A percentile compares a stretch with the other conserved stretches of the same genome.
Evolutionary conservation across 2,888 invertebrate genomes (phyloP).

Genomic region (Hydropsyche betteni): DNA sequence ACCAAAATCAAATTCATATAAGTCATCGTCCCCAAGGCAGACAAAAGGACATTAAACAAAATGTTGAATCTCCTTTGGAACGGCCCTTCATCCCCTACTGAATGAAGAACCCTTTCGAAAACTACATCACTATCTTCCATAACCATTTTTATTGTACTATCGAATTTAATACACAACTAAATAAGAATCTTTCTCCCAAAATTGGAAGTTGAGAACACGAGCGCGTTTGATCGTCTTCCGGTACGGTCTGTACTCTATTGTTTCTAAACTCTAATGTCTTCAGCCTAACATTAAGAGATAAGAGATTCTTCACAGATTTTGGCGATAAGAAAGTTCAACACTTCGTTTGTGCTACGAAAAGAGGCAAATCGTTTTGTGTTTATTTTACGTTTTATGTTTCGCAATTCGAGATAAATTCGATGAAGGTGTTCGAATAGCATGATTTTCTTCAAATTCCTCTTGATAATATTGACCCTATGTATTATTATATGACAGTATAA

Average conservation of each 20-base stretch:
- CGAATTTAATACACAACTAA: not conserved
- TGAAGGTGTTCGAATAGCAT: too few species aligned
- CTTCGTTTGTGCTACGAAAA: too few species aligned
- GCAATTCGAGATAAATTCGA: too few species aligned
- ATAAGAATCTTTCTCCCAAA: too few species aligned
- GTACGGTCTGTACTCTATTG: not conserved
- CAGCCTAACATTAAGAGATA: not conserved
- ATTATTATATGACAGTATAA: too few species aligned
- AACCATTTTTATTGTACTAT: not conserved
- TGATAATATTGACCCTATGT: too few species aligned
- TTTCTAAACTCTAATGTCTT: not conserved
- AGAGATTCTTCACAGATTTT: slow-evolving; percentile 2
- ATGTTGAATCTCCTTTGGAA: slow-evolving; percentile 65
- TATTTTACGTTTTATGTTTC: too few species aligned
- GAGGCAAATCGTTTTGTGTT: too few species aligned
- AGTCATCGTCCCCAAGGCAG: slow-evolving; percentile 62
- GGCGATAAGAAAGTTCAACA: too few species aligned
- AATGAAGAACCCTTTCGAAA: slow-evolving; percentile 64
- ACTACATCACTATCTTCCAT: slow-evolving; percentile 56
- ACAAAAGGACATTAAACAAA: slow-evolving; percentile 62
- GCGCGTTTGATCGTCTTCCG: not conserved
- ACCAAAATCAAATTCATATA: slow-evolving; percentile 67
- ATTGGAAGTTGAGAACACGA: too few species aligned
- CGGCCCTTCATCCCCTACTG: slow-evolving; percentile 64
- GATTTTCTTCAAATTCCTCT: too few species aligned